phyloP scores from a whole-genome alignment of 2,888 invertebrate genomes.

The Meteorus colon region DNA sequence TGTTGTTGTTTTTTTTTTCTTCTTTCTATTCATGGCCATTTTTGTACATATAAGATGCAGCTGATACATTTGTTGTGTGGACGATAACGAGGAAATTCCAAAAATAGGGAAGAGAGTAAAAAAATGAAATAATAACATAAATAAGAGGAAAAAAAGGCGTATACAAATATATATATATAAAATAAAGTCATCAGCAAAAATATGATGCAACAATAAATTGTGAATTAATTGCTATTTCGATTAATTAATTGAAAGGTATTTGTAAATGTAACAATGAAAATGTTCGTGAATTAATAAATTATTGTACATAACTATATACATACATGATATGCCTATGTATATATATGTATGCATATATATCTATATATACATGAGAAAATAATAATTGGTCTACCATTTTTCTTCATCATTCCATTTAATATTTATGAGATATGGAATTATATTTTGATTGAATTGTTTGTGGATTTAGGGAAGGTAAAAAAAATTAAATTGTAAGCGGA shows the following conservation, averaged over 20 bases:
- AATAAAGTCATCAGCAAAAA: slow-evolving; percentile 24
- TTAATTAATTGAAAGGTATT: slow-evolving; percentile 54
- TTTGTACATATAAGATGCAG: not conserved
- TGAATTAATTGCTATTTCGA: not conserved
- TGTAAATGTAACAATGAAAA: slow-evolving; percentile 67
- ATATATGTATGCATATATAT: slow-evolving; percentile 20
- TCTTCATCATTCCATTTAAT: not conserved
- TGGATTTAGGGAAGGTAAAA: not conserved
- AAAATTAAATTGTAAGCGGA: not conserved
- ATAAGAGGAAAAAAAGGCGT: not conserved
- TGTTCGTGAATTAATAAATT: slow-evolving; percentile 69
- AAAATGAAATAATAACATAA: not conserved
- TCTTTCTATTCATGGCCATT: not conserved
- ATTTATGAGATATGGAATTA: not conserved
- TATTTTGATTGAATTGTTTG: not conserved
- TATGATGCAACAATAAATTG: slow-evolving; percentile 11
- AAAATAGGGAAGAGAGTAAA: not conserved
- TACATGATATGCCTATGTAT: not conserved
- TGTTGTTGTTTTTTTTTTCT: not conserved
- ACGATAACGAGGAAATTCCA: not conserved
- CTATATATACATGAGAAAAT: slow-evolving; percentile 7
- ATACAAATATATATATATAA: not conserved
- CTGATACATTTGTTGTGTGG: not conserved
- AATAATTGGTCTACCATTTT: slow-evolving; percentile 15
- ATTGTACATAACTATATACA: slow-evolving; percentile 66